Evolutionary conservation across 1,140 invertebrate species (phyloP).

Genomic region (Holotrichia oblita): DNA sequence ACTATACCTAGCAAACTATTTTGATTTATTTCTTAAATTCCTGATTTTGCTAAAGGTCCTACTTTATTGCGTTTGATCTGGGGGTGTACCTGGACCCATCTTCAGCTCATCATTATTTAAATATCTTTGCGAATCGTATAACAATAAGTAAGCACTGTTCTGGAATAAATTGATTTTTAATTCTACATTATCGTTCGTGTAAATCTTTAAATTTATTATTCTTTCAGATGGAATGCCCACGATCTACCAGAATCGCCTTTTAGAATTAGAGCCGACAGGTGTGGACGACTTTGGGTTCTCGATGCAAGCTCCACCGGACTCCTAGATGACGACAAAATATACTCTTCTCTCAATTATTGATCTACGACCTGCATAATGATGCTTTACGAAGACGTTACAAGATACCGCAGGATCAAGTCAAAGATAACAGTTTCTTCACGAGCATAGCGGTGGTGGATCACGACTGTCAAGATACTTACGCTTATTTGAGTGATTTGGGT

Average conservation of each 20-base stretch:
- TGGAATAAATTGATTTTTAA: too few relatives aligned
- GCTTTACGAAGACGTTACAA: constrained; percentile 69
- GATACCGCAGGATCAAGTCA: constrained; percentile 71
- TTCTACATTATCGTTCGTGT: too few relatives aligned
- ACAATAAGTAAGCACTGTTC: too few relatives aligned
- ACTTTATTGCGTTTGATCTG: too few relatives aligned
- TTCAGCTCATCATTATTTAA: too few relatives aligned
- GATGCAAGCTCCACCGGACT: constrained; percentile 76
- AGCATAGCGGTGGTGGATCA: constrained; percentile 78
- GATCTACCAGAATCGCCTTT: constrained; percentile 66
- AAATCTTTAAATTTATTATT: too few relatives aligned
- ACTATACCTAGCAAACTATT: too few relatives aligned
- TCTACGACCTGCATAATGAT: constrained; percentile 80
- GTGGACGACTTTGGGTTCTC: constrained; percentile 78
- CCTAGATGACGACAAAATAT: constrained; percentile 62
- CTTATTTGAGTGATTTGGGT: constrained; percentile 73
- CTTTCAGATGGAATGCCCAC: constrained; percentile 73
- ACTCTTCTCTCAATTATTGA: constrained; percentile 69
- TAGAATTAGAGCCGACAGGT: constrained; percentile 75
- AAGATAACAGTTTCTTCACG: constrained; percentile 76
- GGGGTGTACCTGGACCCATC: too few relatives aligned
- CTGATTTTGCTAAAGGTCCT: too few relatives aligned
- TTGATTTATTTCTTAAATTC: too few relatives aligned
- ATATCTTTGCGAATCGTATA: too few relatives aligned
- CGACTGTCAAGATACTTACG: constrained; percentile 73